A percentile compares a stretch with the other conserved stretches of the same genome.
These are phyloP conservation scores for Epiperipatus broadwayi DNA, from an alignment of 2,888 invertebrate species.

Conservation along the genomic window DNA sequence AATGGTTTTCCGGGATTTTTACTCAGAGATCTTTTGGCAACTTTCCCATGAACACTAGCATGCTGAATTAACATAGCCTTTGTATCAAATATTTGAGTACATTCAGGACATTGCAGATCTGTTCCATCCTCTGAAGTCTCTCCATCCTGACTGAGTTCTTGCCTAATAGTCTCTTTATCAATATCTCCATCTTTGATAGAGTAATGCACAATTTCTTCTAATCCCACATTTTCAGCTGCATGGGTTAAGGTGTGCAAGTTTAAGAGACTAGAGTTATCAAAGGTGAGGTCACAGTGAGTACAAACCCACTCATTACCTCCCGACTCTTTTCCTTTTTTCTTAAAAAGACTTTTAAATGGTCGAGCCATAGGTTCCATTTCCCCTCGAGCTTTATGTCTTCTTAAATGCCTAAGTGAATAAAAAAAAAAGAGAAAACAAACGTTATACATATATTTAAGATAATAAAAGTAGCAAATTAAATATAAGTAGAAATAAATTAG, in stretches of 20 bases:
- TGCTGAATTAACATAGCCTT: constrained; percentile 33
- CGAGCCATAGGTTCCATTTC: constrained; percentile 22
- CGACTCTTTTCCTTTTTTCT: constrained; percentile 20
- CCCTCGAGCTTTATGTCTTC: constrained; percentile 17
- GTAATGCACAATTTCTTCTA: constrained; percentile 19
- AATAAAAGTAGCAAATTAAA: no score
- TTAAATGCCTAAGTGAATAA: constrained; percentile 17
- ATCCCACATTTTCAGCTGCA: constrained; percentile 29
- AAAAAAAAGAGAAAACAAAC: no score
- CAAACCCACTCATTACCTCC: constrained; percentile 29
- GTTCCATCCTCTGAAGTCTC: no score
- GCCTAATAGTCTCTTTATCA: constrained; percentile 16
- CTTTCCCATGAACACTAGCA: constrained; percentile 31
- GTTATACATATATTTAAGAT: no score
- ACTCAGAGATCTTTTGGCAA: constrained; percentile 16
- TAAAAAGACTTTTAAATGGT: constrained; percentile 24
- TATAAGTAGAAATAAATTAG: no score
- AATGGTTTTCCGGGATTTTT: constrained; percentile 31
- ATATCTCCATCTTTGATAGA: constrained; percentile 12
- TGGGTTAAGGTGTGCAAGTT: constrained; percentile 36
- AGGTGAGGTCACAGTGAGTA: constrained; percentile 28
- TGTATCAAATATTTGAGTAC: constrained; percentile 24
- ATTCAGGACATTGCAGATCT: constrained; percentile 27
- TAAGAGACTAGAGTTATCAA: constrained; percentile 30
- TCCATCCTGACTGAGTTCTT: no score